Evolutionary conservation across 37 sponge, comb jelly and placozoan species (phyloP), one percentile per base, ranked within the genome.

Genomic region (Haliclona indistincta): DNA sequence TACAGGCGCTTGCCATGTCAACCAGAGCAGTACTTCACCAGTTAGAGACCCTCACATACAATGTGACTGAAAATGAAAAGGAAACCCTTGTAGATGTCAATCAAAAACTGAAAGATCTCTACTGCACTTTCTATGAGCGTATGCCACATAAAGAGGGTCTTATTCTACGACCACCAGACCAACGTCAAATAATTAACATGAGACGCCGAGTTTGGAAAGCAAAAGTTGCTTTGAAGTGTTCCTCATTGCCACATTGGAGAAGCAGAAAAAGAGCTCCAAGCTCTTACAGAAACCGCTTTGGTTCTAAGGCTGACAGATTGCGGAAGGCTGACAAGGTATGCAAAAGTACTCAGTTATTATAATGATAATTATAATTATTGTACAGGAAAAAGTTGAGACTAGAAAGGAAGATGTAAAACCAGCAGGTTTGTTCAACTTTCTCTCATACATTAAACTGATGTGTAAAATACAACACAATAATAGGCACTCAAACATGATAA

Each of bases 1-100:
- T 64, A 64, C 34, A 64, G 66, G 15, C 34, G 38, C 34, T 15
- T 35, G 39, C 41, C 13, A 41, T 38, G n/a, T 10, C 10, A 13
- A 41, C 39, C 11, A 64, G 66, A 34, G 38, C 66, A 64, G 38
- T 13, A 13, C 38, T 64, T 38, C 34, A 64, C 8, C 41, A 38
- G 66, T n/a, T 64, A 64, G 22, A 64, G 22, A 64, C 66, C 10
- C 62, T 60, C 62, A 60, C 62, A 23, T 60, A 60, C 62, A 60
- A 60, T 29, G 19, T 23, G 8, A 60, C 66, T n/a, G n/a, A 34
- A 38, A 38, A 38, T 6, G 39, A 64, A n/a, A 11, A 34, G 36
- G n/a, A n/a, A n/a, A n/a, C n/a, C n/a, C 66, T 64, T 10, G 66
- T 38, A 8, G 10, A 34, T 15, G 19, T 64, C 8, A 22, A 38